Evolutionary conservation across 2,888 invertebrate genomes (phyloP), one percentile per base, ranked within the genome.

Genomic region (Sabellastarte sp.): DNA sequence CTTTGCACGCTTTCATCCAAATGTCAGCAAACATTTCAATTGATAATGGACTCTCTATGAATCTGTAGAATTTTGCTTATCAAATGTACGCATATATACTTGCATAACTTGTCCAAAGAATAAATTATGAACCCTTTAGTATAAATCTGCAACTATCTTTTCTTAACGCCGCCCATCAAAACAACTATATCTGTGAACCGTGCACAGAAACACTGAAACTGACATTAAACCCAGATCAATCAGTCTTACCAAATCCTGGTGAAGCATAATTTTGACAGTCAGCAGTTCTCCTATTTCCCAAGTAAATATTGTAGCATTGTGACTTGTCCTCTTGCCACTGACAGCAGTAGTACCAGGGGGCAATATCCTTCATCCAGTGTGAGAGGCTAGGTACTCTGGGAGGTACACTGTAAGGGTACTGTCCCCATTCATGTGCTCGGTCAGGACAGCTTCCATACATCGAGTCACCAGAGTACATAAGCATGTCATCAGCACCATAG

Each of bases 261-360:
- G 56, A 32, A 5, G 3, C 32, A 56, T 61, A 61, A 29, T 32
- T 24, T 28, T 59, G 10, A 50, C 61, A 61, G 56, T 57, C 61
- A n/a, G 50, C 26, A 3, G 61, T 61, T 3, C 15, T 32, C 5
- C 61, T 10, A 4, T 4, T 10, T 4, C 3, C 26, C 56, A 57
- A 31, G 56, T 61, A 61, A 5, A 4, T 10, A 28, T 58, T 57
- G 33, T 30, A 61, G 33, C 61, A 61, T 26, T 61, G 56, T 5
- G 58, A 31, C 32, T 5, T 31, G 32, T 61, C 29, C 2, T 24
- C 24, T 30, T 61, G 56, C 56, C 56, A 61, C 33, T 59, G 24
- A 29, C 61, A 61, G 56, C 61, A 61, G 33, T 31, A 58, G 61
- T 32, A 61, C 28, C 50, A 61, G n/a, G 61, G 61, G 20, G 31